Evolutionary conservation across 2,888 invertebrate genomes (phyloP).

Genomic region (Drosophila buzzatii): DNA sequence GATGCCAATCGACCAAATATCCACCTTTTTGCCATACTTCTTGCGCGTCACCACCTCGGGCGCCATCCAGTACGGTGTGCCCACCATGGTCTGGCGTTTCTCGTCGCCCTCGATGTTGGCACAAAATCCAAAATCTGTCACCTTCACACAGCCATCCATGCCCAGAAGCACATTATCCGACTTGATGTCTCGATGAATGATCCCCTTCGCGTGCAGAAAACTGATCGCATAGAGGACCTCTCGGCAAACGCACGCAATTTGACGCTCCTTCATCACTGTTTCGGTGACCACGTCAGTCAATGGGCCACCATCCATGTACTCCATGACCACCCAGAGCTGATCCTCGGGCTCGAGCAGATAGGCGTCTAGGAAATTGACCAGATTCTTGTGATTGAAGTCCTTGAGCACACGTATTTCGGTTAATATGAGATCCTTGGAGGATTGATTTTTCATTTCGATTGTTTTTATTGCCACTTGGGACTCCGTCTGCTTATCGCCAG

Average conservation of each 20-base stretch:
- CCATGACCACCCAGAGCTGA: slow-evolving; percentile 99
- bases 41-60: slow-evolving; percentile 97
- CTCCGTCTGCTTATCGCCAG: slow-evolving; percentile 90
- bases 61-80: slow-evolving; percentile 99
- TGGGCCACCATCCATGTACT: slow-evolving; percentile 96
- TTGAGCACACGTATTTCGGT: slow-evolving; percentile 97
- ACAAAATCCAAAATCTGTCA: slow-evolving; percentile 99
- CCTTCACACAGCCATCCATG: slow-evolving; percentile 96
- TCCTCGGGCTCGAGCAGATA: slow-evolving; percentile 95
- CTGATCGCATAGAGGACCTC: slow-evolving; percentile 95
- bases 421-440: slow-evolving; percentile 97
- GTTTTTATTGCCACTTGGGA: slow-evolving; percentile 97
- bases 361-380: slow-evolving; percentile 97
- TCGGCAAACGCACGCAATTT: slow-evolving; percentile 97
- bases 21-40: slow-evolving; percentile 96
- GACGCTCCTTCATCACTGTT: slow-evolving; percentile 98
- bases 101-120: slow-evolving; percentile 97
- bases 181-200: slow-evolving; percentile 98
- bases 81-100: slow-evolving; percentile 98
- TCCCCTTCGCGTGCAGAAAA: slow-evolving; percentile 95
- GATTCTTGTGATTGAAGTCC: slow-evolving; percentile 96
- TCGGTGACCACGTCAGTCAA: slow-evolving; percentile 98
- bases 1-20: slow-evolving; percentile 98
- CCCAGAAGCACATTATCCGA: slow-evolving; percentile 98
- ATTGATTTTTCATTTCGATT: slow-evolving; percentile 97